Base-by-base conservation (phyloP, 2,113 vertebrate genomes). In the Rhinoderma darwinii region DNA sequence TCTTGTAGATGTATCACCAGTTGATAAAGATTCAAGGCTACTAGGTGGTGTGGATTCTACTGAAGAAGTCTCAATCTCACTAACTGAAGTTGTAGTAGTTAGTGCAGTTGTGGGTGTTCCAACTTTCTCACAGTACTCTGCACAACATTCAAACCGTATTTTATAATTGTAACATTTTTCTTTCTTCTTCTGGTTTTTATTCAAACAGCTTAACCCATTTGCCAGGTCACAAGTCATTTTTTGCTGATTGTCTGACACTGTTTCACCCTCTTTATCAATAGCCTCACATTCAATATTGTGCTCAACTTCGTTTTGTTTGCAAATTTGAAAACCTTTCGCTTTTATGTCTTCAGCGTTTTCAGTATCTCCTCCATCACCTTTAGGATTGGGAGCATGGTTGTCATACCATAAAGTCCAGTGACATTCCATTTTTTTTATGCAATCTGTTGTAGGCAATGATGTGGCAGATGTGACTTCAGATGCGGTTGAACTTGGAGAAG, bases 101-200 rank as follows among this genome's bases (percentile, higher is more conserved):
- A 54, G 30, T 59, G 54, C 11, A 41, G 72, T 44, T 59, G 25
- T 74, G 12, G 25, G 14, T 41, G 51, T 17, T 0, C 6, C 18
- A 56, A 27, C 51, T 50, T 56, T 37, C 12, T 85, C 83, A 47
- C 83, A 85, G 37, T 47, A 44, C n/a, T 85, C 66, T 61, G 72
- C 35, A 63, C 83, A 85, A 44, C 83, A 85, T 47, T 76, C 72
- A 61, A 35, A 39, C 18, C 73, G 75, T 30, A 85, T 85, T 77
- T 27, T 30, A 30, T 77, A 77, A 77, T 85, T 77, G 39, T 61
- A 9, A 63, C 83, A 85, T 35, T 85, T 77, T 63, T 76, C 83
- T 44, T 77, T 85, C 22, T 61, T 61, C n/a, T 76, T 47, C 54
- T 85, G 73, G 4, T 77, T 22, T 44, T 43, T 85, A 30, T 85